Evolutionary conservation across 2,113 vertebrate species (phyloP), one percentile per base, ranked within the genome.

Genomic region (Nycticebus coucang): DNA sequence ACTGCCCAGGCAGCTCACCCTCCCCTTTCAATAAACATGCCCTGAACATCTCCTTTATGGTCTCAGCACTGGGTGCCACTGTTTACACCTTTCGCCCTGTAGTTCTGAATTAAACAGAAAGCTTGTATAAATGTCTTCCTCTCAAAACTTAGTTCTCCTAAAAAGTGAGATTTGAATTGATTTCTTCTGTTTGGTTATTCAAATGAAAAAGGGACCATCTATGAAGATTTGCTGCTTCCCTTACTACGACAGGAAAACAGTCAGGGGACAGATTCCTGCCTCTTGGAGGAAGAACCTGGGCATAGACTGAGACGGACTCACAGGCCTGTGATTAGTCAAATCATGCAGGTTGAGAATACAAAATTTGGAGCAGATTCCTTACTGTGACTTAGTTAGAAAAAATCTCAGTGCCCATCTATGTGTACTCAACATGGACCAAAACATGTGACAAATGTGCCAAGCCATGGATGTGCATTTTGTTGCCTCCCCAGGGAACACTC

Each of bases 31-130:
- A 50, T 50, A 50, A 50, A 50, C 45, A 50, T 50, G 45, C 45
- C 45, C 45, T 50, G 45, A 50, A 50, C 45, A 50, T 50, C 7
- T 50, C 45, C 45, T 50, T 10, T 50, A 50, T 9, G 45, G 45
- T 8, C 45, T 50, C 45, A 50, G 9, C 45, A 9, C 45, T 50
- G 45, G 45, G 45, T 1, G 45, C 45, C 45, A 50, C 45, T 50
- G 45, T 50, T 50, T 50, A 50, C 45, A 50, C 45, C 45, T 50
- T 50, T 50, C 45, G 9, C 72, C 64, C 62, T 89, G n/a, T 62
- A 62, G 41, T 50, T 74, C 71, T 95, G 88, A 92, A 72, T 77
- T 75, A 79, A 59, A 72, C 4, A 72, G 88, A 84, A 90, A 77
- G 75, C 33, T 59, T 90, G 28, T 41, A 79, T 28, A 41, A 81